These are phyloP conservation scores for Solea solea DNA, from an alignment of 2,113 vertebrate genomes.

Conservation along the genomic window DNA sequence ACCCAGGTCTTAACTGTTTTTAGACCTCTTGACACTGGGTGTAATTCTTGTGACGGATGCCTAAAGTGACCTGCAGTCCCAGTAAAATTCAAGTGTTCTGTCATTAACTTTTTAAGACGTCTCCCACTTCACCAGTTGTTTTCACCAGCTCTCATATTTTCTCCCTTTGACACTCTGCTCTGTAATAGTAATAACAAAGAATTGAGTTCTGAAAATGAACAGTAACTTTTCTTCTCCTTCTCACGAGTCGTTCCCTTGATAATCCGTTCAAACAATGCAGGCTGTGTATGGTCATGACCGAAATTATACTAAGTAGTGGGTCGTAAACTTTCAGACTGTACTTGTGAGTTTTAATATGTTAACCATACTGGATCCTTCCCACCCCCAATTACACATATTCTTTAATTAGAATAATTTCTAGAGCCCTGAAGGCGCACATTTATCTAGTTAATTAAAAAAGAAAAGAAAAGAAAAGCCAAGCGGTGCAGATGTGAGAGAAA, in stretches of 20 bases:
- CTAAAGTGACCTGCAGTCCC: conserved; percentile 12
- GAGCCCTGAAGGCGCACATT: not conserved
- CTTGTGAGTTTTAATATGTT: not conserved
- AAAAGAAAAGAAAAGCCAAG: not conserved
- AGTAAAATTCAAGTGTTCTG: conserved; percentile 19
- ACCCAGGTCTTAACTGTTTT: not conserved
- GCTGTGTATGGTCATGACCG: not conserved
- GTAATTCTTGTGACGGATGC: conserved; percentile 21
- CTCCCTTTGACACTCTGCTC: not conserved
- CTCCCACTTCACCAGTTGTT: conserved; percentile 3
- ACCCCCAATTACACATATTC: too few species aligned
- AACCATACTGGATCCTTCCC: not conserved
- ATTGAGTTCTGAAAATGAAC: not conserved
- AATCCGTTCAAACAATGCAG: not conserved
- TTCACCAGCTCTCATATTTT: not conserved
- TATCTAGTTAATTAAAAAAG: not conserved
- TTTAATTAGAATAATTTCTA: not conserved
- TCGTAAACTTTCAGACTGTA: not conserved
- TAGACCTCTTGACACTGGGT: not conserved
- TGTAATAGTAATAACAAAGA: not conserved
- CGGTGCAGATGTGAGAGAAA: not conserved
- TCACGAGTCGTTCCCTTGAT: not conserved
- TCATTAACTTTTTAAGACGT: conserved; percentile 29
- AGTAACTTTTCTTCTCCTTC: not conserved
- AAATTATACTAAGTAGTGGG: not conserved